Evolutionary conservation across 2,888 invertebrate genomes (phyloP), one percentile per base, ranked within the genome.

Genomic region (Brenthis daphne): DNA sequence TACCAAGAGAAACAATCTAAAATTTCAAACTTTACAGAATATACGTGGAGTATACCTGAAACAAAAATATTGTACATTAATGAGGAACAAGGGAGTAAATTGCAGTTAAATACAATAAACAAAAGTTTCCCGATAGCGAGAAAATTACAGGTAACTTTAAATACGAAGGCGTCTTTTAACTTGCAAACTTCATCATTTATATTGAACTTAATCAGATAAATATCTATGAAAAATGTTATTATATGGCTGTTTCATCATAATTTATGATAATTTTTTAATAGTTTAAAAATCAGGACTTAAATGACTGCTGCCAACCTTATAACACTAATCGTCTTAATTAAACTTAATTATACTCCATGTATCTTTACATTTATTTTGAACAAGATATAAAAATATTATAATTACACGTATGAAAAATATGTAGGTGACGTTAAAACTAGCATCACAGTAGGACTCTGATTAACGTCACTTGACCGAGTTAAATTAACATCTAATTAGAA

Each of bases 41-140:
- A 55, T 12, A 55, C 54, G 61, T 57, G 47, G 57, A 64, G 55
- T 56, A 70, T 73, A 74, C 73, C 71, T 73, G 71, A 29, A 74
- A 74, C 69, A 73, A 71, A 67, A 73, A 72, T 66, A 65, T 3
- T 24, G 57, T n/a, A 57, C 55, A 48, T 58, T 69, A 64, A 72
- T 69, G 51, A 68, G 51, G 37, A 33, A 56, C 57, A 14, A 48
- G 12, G 37, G 37, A 11, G 37, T 11, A 43, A 43, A 43, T 43
- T 43, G 43, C 13, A 47, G 58, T 50, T 51, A 48, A 64, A 13
- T 69, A 65, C 64, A 47, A 60, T 64, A 48, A 53, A 60, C 64
- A 66, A 61, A 61, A 65, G 64, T 67, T 56, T 14, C 12, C 12
- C 16, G 64, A 51, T 58, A 64, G 53, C 24, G 13, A 5, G 37